These are phyloP conservation scores for Grammatotria lemairii DNA, from an alignment of 2,113 vertebrate genomes.

Conservation along the genomic window DNA sequence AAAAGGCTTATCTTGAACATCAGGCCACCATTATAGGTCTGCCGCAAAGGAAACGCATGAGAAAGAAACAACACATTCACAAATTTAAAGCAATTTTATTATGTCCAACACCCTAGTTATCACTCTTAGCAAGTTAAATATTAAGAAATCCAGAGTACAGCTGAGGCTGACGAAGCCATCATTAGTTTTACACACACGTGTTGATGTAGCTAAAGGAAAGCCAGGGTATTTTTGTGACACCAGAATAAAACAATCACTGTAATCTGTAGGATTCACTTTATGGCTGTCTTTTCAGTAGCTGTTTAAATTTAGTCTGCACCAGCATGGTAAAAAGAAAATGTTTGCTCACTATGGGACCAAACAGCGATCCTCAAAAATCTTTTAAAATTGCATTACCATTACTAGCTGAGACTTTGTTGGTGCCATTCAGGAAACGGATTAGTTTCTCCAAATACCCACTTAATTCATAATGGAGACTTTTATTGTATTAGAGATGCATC, in stretches of 20 bases:
- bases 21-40: not conserved
- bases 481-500: not conserved
- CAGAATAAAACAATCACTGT: not conserved
- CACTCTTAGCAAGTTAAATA: not conserved
- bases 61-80: not conserved
- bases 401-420: not conserved
- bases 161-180: not conserved
- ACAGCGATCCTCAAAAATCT: not conserved
- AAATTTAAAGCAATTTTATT: not conserved
- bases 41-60: not conserved
- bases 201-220: not conserved
- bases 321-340: not conserved
- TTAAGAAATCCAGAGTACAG: not conserved
- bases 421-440: not conserved
- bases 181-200: not conserved
- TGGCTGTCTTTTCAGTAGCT: not conserved
- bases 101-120: not conserved
- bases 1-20: not conserved
- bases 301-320: not conserved
- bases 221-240: not conserved
- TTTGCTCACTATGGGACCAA: not conserved
- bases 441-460: not conserved
- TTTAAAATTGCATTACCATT: not conserved
- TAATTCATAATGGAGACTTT: not conserved
- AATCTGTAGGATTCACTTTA: not conserved